Base-by-base conservation (phyloP, 2,888 invertebrate species). In the Xestia rhomboidea region DNA sequence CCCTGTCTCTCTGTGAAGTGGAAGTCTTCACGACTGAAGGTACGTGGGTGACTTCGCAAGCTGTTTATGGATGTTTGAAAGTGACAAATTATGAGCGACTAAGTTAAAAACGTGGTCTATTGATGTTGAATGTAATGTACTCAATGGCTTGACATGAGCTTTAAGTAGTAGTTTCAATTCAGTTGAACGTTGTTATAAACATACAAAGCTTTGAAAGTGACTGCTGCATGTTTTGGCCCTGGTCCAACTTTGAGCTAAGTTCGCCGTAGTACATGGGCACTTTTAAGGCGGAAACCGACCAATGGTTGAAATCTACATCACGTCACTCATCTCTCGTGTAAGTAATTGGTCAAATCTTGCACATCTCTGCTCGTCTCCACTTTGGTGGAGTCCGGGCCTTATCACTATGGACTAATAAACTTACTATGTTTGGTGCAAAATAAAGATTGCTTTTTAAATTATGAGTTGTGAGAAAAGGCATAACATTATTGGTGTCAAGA, bases 21-120 rank as follows among this genome's bases (percentile, higher is more conserved):
- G 98, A 99, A 95, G 98, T 99, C 3, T 99, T 99, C 93, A 98
- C 99, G 1, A 98, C 98, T 10, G 98, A 99, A 95, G 99, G 98
- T 98, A 84, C 76, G 85, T 44, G 21, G 11, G 41, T 41, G 4
- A 27, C 4, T 13, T 49, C 6, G n/a, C 8, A 24, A 24, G 24
- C 24, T 57, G 5, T 44, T 6, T 10, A 1, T 11, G 10, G 8
- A n/a, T 64, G 13, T 63, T n/a, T 41, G 15, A 11, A 24, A 57
- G 6, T 57, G 27, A 57, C 27, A 27, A 7, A 15, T 27, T 57
- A 7, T 57, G 15, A 18, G 57, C 15, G 10, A 27, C 13, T 27
- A 11, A 1, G 57, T 54, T 13, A 57, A 57, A 27, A 60, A 30
- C 18, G 8, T 30, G 34, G 18, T 57, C 1, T 7, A 27, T 30